Evolutionary conservation across 2,797 vertebrate genomes (phyloP), one percentile per base, ranked within the genome.

Genomic region (Poeciliopsis turneri): DNA sequence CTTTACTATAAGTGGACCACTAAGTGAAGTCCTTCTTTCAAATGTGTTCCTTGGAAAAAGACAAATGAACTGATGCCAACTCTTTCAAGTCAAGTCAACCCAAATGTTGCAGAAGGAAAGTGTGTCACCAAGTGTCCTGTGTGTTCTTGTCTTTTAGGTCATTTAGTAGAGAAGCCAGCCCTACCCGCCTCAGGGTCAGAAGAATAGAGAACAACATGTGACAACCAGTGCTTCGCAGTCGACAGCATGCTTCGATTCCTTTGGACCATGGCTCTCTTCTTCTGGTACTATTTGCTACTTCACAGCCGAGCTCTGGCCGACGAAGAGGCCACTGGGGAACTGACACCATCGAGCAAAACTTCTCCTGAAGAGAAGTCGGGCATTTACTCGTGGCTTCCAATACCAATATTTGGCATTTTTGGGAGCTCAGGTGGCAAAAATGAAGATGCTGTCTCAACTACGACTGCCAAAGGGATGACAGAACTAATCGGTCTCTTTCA

Each of bases 211-310:
- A 82, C 91, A 93, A 86, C 88, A 95, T 96, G 95, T 95, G 93
- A 96, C 84, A 23, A 77, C 81, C 83, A 49, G 43, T 41, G 25
- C 77, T 45, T 81, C 82, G 84, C 91, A 66, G 88, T 85, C 88
- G 92, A 90, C 94, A 96, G 95, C 85, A 96, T 96, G 95, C 92
- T 89, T 89, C 84, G 78, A 83, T 92, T 93, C 84, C 90, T 81
- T 82, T 75, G 71, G 87, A 91, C 90, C 81, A 74, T 92, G 84
- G 80, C 84, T 82, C 72, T 95, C 80, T 89, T 87, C 88, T 88
- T 92, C 86, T 93, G 90, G 88, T 92, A 91, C 82, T 87, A 87
- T 51, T 55, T 93, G 72, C 74, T 94, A 61, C 88, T 90, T 74
- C 85, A 81, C 61, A 59, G 80, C 69, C 88, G 77, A 71, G 83